Evolutionary conservation across 2,888 invertebrate species (phyloP).

Genomic region (Empis livida): DNA sequence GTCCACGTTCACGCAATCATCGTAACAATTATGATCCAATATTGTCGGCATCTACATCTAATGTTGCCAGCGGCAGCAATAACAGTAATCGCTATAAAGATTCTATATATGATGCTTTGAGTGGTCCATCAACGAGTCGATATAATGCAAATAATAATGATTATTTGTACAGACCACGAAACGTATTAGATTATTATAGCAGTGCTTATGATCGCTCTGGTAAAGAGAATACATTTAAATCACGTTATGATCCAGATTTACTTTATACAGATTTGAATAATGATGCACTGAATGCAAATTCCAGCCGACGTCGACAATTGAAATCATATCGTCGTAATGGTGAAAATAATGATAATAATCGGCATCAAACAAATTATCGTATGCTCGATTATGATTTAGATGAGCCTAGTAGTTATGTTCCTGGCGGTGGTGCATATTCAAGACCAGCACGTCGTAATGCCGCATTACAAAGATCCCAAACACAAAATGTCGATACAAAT

Average conservation of each 20-base stretch:
- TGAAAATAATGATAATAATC: constrained; percentile 4
- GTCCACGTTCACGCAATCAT: constrained; percentile 9
- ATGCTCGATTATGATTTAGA: constrained; percentile 7
- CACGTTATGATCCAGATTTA: constrained; percentile 21
- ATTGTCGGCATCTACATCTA: neutral
- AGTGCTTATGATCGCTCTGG: constrained; percentile 20
- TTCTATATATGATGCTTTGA: constrained; percentile 26
- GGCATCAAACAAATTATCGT: neutral
- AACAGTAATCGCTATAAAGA: constrained; percentile 20
- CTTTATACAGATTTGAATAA: constrained; percentile 18
- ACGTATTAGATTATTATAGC: constrained; percentile 18
- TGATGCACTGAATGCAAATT: neutral
- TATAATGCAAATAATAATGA: constrained; percentile 17
- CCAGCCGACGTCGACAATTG: constrained; percentile 12
- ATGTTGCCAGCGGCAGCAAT: neutral
- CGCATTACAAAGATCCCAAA: constrained; percentile 17
- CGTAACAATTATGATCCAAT: constrained; percentile 12
- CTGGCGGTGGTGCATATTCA: neutral
- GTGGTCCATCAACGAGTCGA: constrained; percentile 18
- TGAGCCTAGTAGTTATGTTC: neutral
- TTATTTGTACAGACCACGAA: constrained; percentile 16
- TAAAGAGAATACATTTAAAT: constrained; percentile 22
- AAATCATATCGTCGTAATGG: constrained; percentile 24
- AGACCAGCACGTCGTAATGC: constrained; percentile 5
- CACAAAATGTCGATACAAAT: constrained; percentile 24